Base-by-base conservation (phyloP, 2,797 vertebrate species). In the Eulemur mongoz region DNA sequence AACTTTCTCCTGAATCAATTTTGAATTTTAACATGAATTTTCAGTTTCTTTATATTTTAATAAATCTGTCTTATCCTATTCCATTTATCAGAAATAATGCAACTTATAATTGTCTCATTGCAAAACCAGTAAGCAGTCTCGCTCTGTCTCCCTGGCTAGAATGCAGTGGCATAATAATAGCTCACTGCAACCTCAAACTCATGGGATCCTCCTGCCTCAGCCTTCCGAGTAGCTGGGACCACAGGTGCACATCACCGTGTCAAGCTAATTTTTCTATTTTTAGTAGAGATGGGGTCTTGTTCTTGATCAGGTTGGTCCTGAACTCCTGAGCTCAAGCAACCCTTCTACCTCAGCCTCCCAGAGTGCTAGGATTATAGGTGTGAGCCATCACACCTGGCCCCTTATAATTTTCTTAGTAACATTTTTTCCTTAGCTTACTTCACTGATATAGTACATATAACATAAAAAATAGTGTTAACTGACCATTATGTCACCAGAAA, bases 41-140 rank as follows among this genome's bases (percentile, higher is more conserved):
- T 10, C 52, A 5, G 40, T 80, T 63, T 86, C 65, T 89, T 90
- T 94, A 80, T 45, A 85, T 81, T 97, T 85, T 81, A 95, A 89
- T 43, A 92, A 82, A 50, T 22, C 40, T 79, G 30, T 89, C 25
- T 91, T 89, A 89, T 27, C 32, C 25, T 95, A 75, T 43, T 69
- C 13, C 43, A 85, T 79, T 85, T 65, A 87, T 48, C 57, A 87
- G 38, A 65, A 93, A 89, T 12, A 67, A 85, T 57, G 20, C 90
- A 92, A 94, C 27, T 22, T 80, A 76, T 45, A 45, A 45, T 1
- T 35, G 13, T 38, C 63, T 95, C 76, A 76, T 30, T 50, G 38
- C 65, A 83, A 89, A 89, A 84, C 89, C 78, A 87, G 59, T 35
- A 86, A 85, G 89, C 14, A 63, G 30, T 75, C 30, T 50, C 2